A percentile compares a stretch with the other conserved stretches of the same genome.
Evolutionary conservation across 2,888 invertebrate species (phyloP).

Genomic region (Cynaeus angustus): DNA sequence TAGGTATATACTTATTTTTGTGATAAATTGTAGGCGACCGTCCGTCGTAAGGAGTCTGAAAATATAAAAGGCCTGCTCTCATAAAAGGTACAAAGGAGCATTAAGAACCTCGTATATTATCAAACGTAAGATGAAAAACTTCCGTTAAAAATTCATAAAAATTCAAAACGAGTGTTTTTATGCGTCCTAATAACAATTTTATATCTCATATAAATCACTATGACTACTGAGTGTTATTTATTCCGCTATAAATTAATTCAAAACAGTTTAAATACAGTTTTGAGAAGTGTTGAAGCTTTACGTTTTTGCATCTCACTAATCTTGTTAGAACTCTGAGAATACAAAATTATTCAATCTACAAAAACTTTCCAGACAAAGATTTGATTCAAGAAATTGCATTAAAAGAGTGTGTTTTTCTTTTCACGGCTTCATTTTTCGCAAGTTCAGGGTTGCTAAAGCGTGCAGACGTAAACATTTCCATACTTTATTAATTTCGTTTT

Average conservation of each 20-base stretch:
- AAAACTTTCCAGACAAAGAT: conserved; percentile 38
- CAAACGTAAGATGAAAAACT: conserved; percentile 31
- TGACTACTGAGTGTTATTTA: neutral
- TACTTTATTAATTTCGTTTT: conserved; percentile 26
- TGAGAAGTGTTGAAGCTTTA: neutral
- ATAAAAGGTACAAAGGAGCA: conserved; percentile 42
- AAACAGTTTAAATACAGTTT: conserved; percentile 1
- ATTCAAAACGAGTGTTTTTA: conserved; percentile 30
- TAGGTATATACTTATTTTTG: conserved; percentile 23
- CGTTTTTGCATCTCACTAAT: neutral
- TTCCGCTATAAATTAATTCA: conserved; percentile 1
- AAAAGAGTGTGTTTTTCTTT: neutral
- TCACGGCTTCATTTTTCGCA: conserved; percentile 16
- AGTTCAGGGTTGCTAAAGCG: conserved; percentile 7
- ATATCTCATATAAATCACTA: conserved; percentile 10
- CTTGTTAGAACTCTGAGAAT: conserved; percentile 17
- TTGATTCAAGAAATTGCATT: conserved; percentile 33
- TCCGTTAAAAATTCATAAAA: conserved; percentile 38
- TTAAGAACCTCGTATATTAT: conserved; percentile 41
- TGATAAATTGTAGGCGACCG: conserved; percentile 25
- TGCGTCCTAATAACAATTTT: conserved; percentile 28
- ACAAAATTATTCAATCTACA: conserved; percentile 1
- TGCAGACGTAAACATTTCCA: conserved; percentile 18
- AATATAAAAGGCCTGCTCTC: conserved; percentile 33
- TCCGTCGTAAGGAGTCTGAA: conserved; percentile 18